These are phyloP conservation scores for Palaemon carinicauda DNA, from an alignment of 1,140 invertebrate genomes.

Conservation along the genomic window DNA sequence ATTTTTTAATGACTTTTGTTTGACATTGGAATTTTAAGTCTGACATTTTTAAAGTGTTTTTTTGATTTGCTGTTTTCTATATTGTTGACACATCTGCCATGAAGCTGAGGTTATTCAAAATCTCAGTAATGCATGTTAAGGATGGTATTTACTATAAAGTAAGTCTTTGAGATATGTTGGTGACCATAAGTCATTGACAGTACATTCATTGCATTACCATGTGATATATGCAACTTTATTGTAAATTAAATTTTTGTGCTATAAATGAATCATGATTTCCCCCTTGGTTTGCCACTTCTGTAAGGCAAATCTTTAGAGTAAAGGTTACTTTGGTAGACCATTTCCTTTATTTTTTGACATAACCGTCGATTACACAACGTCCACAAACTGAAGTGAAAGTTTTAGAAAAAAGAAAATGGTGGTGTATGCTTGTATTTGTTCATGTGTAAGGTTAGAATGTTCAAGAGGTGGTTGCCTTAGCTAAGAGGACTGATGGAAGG, in stretches of 20 bases:
- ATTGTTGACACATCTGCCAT: background rate
- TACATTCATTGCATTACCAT: background rate
- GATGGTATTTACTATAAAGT: too few relatives aligned
- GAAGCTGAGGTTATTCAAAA: background rate
- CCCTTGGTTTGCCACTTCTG: conserved; percentile 2
- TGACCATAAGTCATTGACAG: background rate
- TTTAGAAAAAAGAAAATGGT: conserved; percentile 34
- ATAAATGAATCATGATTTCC: background rate
- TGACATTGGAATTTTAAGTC: too few relatives aligned
- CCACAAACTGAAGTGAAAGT: conserved; percentile 49
- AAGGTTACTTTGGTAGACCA: conserved; percentile 11
- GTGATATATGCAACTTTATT: background rate
- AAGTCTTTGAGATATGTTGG: too few relatives aligned
- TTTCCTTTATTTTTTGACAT: conserved; percentile 15
- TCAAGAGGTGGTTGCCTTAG: conserved; percentile 55
- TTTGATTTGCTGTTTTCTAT: background rate
- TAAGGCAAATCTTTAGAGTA: background rate
- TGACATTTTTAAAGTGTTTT: too few relatives aligned
- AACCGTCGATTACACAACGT: conserved; percentile 54
- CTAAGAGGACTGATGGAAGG: conserved; percentile 38
- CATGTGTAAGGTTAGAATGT: conserved; percentile 37
- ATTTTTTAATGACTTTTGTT: too few relatives aligned
- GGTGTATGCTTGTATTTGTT: conserved; percentile 39
- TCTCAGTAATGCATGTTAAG: too few relatives aligned
- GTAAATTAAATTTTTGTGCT: too few relatives aligned